Evolutionary conservation across 2,113 vertebrate genomes (phyloP).

Genomic region (Muscicapa adusta): DNA sequence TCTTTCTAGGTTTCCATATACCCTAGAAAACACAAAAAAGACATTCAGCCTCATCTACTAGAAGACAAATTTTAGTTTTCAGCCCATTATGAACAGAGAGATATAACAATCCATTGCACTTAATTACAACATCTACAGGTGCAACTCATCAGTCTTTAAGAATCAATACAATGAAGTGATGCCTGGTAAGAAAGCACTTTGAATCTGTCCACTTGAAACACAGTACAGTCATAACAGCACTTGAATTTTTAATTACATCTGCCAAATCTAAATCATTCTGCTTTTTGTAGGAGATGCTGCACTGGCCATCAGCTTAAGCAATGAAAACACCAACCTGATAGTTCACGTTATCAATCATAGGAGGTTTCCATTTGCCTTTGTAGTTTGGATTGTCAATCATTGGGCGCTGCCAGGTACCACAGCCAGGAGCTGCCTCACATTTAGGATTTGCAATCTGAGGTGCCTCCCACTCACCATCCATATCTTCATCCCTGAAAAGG

Average conservation of each 20-base stretch:
- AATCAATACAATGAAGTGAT: not conserved
- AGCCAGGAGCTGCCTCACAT: conserved; percentile 90
- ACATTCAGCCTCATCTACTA: not conserved
- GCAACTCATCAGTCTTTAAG: not conserved
- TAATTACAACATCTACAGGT: not conserved
- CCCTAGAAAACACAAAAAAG: conserved; percentile 74
- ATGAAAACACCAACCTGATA: conserved; percentile 85
- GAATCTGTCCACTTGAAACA: not conserved
- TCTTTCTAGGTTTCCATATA: conserved; percentile 95
- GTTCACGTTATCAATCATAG: conserved; percentile 97
- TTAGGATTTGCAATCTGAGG: conserved; percentile 92
- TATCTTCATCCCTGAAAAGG: conserved; percentile 91
- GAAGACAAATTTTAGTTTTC: not conserved
- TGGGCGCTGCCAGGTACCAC: conserved; percentile 89
- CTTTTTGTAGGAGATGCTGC: not conserved
- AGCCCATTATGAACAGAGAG: not conserved
- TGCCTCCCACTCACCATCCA: conserved; percentile 99
- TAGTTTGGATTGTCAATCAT: conserved; percentile 94
- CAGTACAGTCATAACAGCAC: not conserved
- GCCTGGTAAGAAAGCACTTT: not conserved
- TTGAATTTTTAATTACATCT: not conserved
- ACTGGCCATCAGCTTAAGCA: not conserved
- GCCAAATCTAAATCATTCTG: not conserved
- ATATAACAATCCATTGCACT: not conserved
- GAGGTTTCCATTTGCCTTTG: conserved; percentile 97